A percentile compares a stretch with the other conserved stretches of the same genome.
Conservation (phyloP, 2,888 invertebrate genomes). For the Chaetoderma sp. region DNA sequence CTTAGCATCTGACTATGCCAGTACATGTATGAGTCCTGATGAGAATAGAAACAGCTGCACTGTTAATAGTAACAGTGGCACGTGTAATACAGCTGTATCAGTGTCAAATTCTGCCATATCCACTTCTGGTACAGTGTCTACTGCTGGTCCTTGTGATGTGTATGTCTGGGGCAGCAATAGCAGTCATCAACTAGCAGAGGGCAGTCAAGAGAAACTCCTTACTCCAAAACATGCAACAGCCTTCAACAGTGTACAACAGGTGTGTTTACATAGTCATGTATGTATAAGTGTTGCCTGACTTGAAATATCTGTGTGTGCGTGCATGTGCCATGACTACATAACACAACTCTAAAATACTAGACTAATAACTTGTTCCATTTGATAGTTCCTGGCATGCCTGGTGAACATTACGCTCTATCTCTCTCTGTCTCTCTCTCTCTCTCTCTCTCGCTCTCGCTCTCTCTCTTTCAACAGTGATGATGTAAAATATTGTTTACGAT, state of each 20-base stretch:
- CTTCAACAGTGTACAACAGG: conserved; percentile 75
- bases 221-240: conserved; percentile 74
- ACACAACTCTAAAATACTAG: no score
- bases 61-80: conserved; percentile 15
- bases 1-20: conserved; percentile 63
- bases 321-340: neutral
- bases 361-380: no score
- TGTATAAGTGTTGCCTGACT: neutral
- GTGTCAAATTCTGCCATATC: conserved; percentile 17
- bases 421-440: no score
- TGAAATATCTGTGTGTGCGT: neutral
- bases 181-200: conserved; percentile 76
- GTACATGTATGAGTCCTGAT: conserved; percentile 52
- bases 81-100: no score
- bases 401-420: no score
- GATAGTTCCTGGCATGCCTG: no score
- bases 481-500: no score
- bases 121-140: no score
- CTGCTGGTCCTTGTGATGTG: conserved; percentile 69
- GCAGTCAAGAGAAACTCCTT: conserved; percentile 75
- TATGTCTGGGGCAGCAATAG: conserved; percentile 79
- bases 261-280: conserved; percentile 45
- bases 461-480: no score
- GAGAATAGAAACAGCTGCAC: conserved; percentile 48
- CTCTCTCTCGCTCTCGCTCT: no score